Conservation (phyloP, 2,888 invertebrate species). For the Hemistola chrysoprasaria region DNA sequence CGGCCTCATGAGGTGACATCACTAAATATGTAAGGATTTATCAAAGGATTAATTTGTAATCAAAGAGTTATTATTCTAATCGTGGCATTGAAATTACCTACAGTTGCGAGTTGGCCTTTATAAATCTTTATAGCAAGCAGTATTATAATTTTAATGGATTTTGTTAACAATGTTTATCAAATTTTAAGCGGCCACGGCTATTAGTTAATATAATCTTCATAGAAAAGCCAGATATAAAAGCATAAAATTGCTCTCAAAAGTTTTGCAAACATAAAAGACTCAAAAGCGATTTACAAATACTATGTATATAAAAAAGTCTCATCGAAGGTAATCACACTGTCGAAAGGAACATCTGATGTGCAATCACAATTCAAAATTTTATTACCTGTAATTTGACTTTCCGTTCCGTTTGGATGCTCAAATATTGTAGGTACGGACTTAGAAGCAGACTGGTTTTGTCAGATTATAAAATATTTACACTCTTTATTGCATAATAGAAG, state of each 20-base stretch:
- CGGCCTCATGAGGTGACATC: constrained; percentile 25
- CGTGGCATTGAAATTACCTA: constrained; percentile 7
- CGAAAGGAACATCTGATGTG: constrained; percentile 30
- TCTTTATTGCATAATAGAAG: too few species aligned
- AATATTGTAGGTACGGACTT: constrained; percentile 29
- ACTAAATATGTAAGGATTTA: constrained; percentile 15
- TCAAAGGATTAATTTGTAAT: constrained; percentile 26
- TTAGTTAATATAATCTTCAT: too few species aligned
- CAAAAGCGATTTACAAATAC: constrained; percentile 3
- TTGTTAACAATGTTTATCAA: too few species aligned
- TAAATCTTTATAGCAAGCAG: too few species aligned
- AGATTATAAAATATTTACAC: constrained; percentile 1
- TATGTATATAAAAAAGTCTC: constrained; percentile 30
- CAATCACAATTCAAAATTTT: constrained; percentile 43
- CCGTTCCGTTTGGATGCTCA: constrained; percentile 37
- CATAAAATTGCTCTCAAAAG: too few species aligned
- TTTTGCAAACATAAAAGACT: too few species aligned
- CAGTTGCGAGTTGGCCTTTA: background rate
- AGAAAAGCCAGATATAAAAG: too few species aligned
- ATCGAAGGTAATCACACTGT: constrained; percentile 32
- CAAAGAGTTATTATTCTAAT: constrained; percentile 15
- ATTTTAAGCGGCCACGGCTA: too few species aligned
- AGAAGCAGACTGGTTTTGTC: constrained; percentile 4
- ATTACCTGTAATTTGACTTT: constrained; percentile 46
- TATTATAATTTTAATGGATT: too few species aligned